phyloP scores from a whole-genome alignment of 2,888 invertebrate species.

The Cheilosia soror region DNA sequence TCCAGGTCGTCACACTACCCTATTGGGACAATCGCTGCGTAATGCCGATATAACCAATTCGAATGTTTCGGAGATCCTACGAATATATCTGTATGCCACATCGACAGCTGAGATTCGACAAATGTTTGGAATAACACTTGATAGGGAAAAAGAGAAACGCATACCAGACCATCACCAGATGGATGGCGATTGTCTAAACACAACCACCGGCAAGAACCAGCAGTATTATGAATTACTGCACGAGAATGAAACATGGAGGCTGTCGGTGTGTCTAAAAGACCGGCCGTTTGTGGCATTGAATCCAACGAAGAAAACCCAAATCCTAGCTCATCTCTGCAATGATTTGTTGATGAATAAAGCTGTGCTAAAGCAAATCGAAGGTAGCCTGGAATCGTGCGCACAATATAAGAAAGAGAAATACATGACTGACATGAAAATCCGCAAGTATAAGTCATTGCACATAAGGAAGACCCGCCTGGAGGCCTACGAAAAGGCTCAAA shows the following conservation, averaged over 20 bases:
- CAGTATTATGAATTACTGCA: constrained; percentile 91
- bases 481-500: constrained; percentile 86
- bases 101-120: constrained; percentile 94
- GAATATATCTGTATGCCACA: constrained; percentile 95
- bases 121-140: constrained; percentile 91
- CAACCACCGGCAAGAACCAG: constrained; percentile 90
- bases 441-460: constrained; percentile 91
- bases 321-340: constrained; percentile 96
- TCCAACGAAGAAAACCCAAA: constrained; percentile 93
- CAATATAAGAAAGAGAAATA: constrained; percentile 96
- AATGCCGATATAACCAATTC: constrained; percentile 95
- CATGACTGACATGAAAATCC: constrained; percentile 95
- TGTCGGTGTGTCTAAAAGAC: constrained; percentile 91
- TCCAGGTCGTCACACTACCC: constrained; percentile 94
- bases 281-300: constrained; percentile 94
- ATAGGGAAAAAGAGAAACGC: constrained; percentile 91
- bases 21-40: constrained; percentile 94
- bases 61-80: constrained; percentile 95
- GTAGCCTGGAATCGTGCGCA: constrained; percentile 92
- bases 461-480: constrained; percentile 90
- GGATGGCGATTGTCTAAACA: constrained; percentile 86
- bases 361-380: constrained; percentile 95
- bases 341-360: constrained; percentile 97
- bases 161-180: constrained; percentile 93
- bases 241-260: constrained; percentile 90